A percentile compares a stretch with the other conserved stretches of the same genome.
Conservation (phyloP, 2,113 vertebrate species). For the Rhinopomastus cyanomelas region DNA sequence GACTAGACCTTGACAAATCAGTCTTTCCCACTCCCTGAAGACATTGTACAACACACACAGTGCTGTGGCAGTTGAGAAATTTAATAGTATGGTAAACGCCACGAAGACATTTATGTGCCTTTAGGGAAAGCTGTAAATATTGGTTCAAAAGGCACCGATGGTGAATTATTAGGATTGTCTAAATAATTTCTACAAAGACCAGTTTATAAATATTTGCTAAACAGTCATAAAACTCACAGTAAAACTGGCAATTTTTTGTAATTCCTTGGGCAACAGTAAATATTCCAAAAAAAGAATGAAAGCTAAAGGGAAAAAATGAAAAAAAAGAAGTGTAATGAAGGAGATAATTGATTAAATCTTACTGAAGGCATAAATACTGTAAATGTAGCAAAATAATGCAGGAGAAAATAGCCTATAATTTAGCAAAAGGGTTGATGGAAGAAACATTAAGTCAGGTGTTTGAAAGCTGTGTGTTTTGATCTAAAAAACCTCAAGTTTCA, state of each 20-base stretch:
- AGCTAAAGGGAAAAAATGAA: not conserved
- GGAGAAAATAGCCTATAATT: not conserved
- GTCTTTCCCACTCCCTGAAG: not conserved
- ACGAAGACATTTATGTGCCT: not conserved
- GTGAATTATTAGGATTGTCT: not conserved
- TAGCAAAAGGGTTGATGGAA: not conserved
- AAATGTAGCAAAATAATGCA: not conserved
- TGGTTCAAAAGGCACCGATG: not conserved
- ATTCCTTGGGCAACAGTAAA: not conserved
- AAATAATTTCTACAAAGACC: not conserved
- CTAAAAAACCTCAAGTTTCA: not conserved
- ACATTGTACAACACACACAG: not conserved
- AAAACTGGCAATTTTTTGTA: not conserved
- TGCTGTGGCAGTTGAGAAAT: not conserved
- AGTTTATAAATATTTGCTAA: not conserved
- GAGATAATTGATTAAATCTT: not conserved
- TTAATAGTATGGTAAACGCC: not conserved
- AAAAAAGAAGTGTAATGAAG: not conserved
- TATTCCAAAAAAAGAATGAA: not conserved
- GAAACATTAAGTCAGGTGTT: not conserved
- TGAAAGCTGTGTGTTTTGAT: not conserved
- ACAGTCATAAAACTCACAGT: not conserved
- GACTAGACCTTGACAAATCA: not conserved
- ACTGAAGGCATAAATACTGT: not conserved
- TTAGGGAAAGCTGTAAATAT: not conserved